Evolutionary conservation across 2,113 vertebrate species (phyloP), one percentile per base, ranked within the genome.

Genomic region (Urocolius indicus): DNA sequence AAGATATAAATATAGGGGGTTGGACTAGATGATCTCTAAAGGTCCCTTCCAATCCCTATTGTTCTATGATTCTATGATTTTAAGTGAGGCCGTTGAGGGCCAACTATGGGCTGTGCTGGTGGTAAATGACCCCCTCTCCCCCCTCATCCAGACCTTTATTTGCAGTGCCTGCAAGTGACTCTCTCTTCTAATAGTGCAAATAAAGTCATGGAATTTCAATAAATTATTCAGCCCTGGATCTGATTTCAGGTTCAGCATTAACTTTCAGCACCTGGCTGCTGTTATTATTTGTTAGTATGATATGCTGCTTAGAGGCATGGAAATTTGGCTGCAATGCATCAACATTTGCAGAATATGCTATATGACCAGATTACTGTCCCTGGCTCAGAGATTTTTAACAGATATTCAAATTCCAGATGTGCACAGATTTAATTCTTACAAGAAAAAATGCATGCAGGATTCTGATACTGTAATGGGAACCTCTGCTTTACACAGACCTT

Each of bases 151-250:
- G 79, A 79, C 36, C 21, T 62, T 59, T 76, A 36, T 55, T 65
- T 82, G 63, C 58, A 55, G 41, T 51, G 67, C 68, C 74, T 94
- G 87, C 82, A 65, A 72, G 78, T 80, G 89, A 54, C 48, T 73
- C 58, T 30, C 16, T 86, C 84, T 96, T 81, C 90, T 89, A 92
- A 84, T 27, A 81, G 52, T 87, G 87, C 95, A 95, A 88, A 96
- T 87, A 90, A 93, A 96, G 96, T 98, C 14, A 94, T 98, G 98
- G 98, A 98, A 98, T 98, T 98, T 98, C 97, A 97, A 97, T 98
- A 95, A 98, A 98, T 98, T 97, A 98, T 98, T 98, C 96, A 98
- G 75, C 36, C 36, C 43, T 6, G 15, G 94, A 72, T 98, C 96
- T 66, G n/a, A 94, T 98, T 98, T 97, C 98, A 63, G 71, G 87